Evolutionary conservation across 2,888 invertebrate genomes (phyloP), one percentile per base, ranked within the genome.

Genomic region (Drosophila fulvimacula): DNA sequence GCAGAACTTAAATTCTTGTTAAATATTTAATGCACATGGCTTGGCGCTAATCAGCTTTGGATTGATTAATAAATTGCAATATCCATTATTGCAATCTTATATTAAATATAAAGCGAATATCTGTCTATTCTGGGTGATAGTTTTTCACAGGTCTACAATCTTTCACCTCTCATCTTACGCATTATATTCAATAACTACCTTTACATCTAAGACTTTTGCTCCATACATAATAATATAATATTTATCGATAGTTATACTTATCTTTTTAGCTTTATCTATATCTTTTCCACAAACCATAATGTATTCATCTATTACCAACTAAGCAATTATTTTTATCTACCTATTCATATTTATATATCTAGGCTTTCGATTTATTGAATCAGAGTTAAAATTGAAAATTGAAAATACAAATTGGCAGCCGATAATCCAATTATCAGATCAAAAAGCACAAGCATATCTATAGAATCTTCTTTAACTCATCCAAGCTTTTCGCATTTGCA

Each of bases 11-110:
- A 73, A 62, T 59, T 69, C 55, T n/a, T 49, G 32, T 42, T 48
- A 56, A 69, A 55, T 53, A 61, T 60, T 79, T 53, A 70, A 79
- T 76, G 60, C 66, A 61, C 53, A 69, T 55, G 44, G 36, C 53
- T 30, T 3, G 42, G 64, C 64, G 51, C 36, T 27, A 60, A 74
- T 51, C 52, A 60, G 55, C 48, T 71, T 62, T 53, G 62, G 24
- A 24, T 17, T 56, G 34, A 34, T n/a, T 15, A 11, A n/a, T 7
- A 5, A 21, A 3, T 21, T 56, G 9, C 3, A 21, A 17, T 4
- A 17, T 17, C 10, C 17, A 9, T 17, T 39, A 39, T 41, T 39
- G 10, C 10, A 17, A 17, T 10, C 10, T 4, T 5, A 17, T n/a
- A 17, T 17, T 17, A 10, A 39, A 39, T 24, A 24, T 24, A 24